A percentile compares a stretch with the other conserved stretches of the same genome.
Evolutionary conservation across 2,797 vertebrate species (phyloP).

Genomic region (Megaceryle alcyon): DNA sequence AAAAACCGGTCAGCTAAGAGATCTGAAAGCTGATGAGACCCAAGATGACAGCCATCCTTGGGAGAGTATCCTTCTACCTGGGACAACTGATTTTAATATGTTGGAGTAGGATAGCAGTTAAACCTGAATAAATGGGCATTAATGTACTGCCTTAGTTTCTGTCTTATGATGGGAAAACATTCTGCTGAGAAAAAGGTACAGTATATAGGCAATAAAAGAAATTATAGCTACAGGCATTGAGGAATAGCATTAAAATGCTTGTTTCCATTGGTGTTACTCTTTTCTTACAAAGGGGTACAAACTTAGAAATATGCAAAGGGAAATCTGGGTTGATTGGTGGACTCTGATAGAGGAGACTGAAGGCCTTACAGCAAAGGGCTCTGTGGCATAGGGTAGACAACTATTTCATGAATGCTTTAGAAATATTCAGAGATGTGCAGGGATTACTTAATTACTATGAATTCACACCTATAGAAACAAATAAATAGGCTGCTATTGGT

Average conservation of each 20-base stretch:
- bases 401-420: background rate
- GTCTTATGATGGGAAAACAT: background rate
- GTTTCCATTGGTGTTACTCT: background rate
- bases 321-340: background rate
- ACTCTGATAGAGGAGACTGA: background rate
- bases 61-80: background rate
- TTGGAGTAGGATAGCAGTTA: background rate
- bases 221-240: background rate
- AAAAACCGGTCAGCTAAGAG: background rate
- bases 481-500: background rate
- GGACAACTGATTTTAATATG: background rate
- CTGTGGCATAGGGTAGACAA: background rate
- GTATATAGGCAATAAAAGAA: background rate
- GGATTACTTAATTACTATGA: background rate
- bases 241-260: background rate
- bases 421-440: background rate
- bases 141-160: background rate
- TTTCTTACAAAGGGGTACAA: background rate
- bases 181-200: background rate
- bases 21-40: background rate
- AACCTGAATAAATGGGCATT: background rate
- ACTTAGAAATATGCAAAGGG: background rate
- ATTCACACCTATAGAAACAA: background rate
- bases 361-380: rapidly evolving
- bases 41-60: background rate